A percentile compares a stretch with the other conserved stretches of the same genome.
Conservation (phyloP, 30 jellyfish, hydroid and myxozoan genomes). For the Sanderia malayensis region DNA sequence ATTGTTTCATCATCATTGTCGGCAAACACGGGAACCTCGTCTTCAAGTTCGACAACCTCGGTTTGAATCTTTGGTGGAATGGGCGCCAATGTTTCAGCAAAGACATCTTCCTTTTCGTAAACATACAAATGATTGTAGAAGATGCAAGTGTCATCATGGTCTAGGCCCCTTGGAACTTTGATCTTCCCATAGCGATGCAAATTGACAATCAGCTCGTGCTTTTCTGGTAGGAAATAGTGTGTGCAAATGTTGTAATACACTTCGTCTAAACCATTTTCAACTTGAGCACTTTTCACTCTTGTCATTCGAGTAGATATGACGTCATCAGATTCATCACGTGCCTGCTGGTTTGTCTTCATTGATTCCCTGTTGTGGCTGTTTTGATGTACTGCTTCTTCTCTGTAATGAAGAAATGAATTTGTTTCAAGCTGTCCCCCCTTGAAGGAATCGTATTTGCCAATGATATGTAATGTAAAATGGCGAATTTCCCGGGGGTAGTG, state of each 20-base stretch:
- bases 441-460: too few relatives aligned
- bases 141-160: conserved; percentile 72
- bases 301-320: conserved; percentile 46
- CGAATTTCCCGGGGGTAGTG: too few relatives aligned
- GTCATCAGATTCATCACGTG: conserved; percentile 9
- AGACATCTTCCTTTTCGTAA: conserved; percentile 78
- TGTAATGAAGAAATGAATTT: too few relatives aligned
- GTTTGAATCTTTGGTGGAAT: conserved; percentile 41
- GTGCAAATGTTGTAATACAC: conserved; percentile 84
- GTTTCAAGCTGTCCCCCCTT: too few relatives aligned
- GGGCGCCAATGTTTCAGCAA: conserved; percentile 74
- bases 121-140: conserved; percentile 81
- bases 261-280: conserved; percentile 43
- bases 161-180: conserved; percentile 64
- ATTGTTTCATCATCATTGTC: conserved; percentile 27
- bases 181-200: conserved; percentile 79
- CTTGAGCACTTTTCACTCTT: conserved; percentile 32
- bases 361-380: neutral
- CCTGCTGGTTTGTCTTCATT: conserved; percentile 6
- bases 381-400: neutral
- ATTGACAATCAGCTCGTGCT: conserved; percentile 73
- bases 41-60: conserved; percentile 41
- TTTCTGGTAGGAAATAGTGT: conserved; percentile 75
- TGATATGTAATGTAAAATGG: too few relatives aligned
- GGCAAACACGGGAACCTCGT: conserved; percentile 30